These are phyloP conservation scores for Channallabes apus DNA, from an alignment of 2,797 vertebrate species.

Conservation along the genomic window DNA sequence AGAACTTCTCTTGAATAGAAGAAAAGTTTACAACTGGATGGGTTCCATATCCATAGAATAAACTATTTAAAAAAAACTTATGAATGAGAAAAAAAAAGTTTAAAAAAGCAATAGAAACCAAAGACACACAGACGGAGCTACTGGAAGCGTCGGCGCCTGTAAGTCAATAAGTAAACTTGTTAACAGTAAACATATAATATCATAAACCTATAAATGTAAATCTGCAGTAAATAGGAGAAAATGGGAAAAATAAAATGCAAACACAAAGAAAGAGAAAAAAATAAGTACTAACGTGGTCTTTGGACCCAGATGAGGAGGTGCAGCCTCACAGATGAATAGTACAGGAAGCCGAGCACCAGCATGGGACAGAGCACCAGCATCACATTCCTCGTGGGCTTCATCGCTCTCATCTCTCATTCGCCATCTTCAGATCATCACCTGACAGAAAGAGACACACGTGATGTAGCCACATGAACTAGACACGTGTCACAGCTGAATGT, in stretches of 20 bases:
- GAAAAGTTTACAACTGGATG: too few relatives aligned
- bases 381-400: slow-evolving; percentile 83
- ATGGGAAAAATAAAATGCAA: background rate
- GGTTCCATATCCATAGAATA: too few relatives aligned
- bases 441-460: background rate
- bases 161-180: too few relatives aligned
- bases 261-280: background rate
- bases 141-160: too few relatives aligned
- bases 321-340: slow-evolving; percentile 86
- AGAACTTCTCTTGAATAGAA: too few relatives aligned
- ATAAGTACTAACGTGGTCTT: slow-evolving; percentile 82
- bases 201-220: too few relatives aligned
- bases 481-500: background rate
- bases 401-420: slow-evolving; percentile 82
- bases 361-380: slow-evolving; percentile 86
- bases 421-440: slow-evolving; percentile 73
- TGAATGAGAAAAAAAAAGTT: too few relatives aligned
- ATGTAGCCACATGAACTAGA: background rate
- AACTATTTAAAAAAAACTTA: too few relatives aligned
- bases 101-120: too few relatives aligned
- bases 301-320: slow-evolving; percentile 78
- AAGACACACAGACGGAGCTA: too few relatives aligned
- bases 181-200: too few relatives aligned
- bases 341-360: slow-evolving; percentile 87
- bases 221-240: background rate